These are phyloP conservation scores for Drosophila pegasa DNA, from an alignment of 2,888 invertebrate species.

Conservation along the genomic window DNA sequence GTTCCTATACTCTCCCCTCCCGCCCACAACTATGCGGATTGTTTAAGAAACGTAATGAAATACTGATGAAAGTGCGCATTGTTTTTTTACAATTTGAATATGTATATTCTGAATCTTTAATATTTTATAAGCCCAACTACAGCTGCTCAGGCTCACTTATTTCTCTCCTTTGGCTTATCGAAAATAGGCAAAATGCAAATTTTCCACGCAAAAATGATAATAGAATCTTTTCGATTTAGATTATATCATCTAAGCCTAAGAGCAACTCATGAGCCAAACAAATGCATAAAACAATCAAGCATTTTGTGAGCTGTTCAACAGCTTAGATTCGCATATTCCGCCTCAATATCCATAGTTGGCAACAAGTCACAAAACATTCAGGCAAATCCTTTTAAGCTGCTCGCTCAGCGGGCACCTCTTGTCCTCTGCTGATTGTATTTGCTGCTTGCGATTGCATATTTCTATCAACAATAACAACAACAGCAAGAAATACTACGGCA, in stretches of 20 bases:
- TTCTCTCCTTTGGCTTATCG: not conserved
- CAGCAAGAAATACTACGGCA: conserved; percentile 15
- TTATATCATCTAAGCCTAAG: too few relatives aligned
- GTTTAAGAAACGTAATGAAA: conserved; percentile 18
- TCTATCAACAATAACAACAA: conserved; percentile 29
- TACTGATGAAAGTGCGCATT: not conserved
- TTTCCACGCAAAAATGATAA: too few relatives aligned
- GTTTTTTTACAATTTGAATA: not conserved
- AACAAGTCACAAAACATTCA: conserved; percentile 15
- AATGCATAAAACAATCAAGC: conserved; percentile 5
- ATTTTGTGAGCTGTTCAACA: not conserved
- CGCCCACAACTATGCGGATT: conserved; percentile 17
- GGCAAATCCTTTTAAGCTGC: conserved; percentile 10
- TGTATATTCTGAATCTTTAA: not conserved
- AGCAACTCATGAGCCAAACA: not conserved
- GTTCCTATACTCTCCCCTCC: too few relatives aligned
- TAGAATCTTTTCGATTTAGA: not conserved
- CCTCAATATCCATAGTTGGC: not conserved
- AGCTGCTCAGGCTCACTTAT: not conserved
- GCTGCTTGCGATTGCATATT: conserved; percentile 59
- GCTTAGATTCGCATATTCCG: not conserved
- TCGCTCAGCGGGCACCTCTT: conserved; percentile 23
- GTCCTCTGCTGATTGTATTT: conserved; percentile 60
- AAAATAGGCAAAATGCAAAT: not conserved
- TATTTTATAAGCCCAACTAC: not conserved